A percentile compares a stretch with the other conserved stretches of the same genome.
Evolutionary conservation across 2,113 vertebrate genomes (phyloP).

Genomic region (Willisornis vidua): DNA sequence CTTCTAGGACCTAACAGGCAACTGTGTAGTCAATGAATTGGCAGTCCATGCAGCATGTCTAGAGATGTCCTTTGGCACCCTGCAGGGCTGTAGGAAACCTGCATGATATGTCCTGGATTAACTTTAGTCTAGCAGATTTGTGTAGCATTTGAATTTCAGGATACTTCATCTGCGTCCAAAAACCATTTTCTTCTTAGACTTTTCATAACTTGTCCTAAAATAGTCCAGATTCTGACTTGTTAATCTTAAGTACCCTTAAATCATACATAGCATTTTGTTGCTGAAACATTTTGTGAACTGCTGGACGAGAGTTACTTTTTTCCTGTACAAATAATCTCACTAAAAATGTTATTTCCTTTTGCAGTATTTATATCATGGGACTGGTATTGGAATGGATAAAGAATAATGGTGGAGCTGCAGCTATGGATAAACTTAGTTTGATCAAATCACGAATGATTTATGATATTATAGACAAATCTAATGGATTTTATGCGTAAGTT

Average conservation of each 20-base stretch:
- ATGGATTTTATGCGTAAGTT: slow-evolving; percentile 92
- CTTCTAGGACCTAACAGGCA: not conserved
- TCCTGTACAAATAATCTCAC: not conserved
- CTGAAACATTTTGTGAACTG: not conserved
- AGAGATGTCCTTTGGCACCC: not conserved
- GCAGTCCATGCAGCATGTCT: not conserved
- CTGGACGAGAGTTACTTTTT: not conserved
- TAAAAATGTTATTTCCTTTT: not conserved
- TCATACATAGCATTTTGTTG: not conserved
- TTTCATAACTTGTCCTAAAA: not conserved
- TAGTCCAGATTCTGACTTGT: not conserved
- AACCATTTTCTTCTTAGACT: not conserved
- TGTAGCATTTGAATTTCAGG: not conserved
- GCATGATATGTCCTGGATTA: not conserved
- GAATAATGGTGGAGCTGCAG: slow-evolving; percentile 83
- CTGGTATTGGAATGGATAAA: slow-evolving; percentile 96
- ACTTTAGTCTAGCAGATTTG: not conserved
- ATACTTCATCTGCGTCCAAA: not conserved
- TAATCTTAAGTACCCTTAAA: not conserved
- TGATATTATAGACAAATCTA: slow-evolving; percentile 86
- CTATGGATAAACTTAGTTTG: slow-evolving; percentile 87
- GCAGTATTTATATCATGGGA: slow-evolving; percentile 92
- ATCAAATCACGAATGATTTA: slow-evolving; percentile 90
- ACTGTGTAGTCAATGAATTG: not conserved
- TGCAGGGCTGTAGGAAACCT: not conserved